These are phyloP conservation scores for Ifrita kowaldi DNA, from an alignment of 2,113 vertebrate species.

Conservation along the genomic window DNA sequence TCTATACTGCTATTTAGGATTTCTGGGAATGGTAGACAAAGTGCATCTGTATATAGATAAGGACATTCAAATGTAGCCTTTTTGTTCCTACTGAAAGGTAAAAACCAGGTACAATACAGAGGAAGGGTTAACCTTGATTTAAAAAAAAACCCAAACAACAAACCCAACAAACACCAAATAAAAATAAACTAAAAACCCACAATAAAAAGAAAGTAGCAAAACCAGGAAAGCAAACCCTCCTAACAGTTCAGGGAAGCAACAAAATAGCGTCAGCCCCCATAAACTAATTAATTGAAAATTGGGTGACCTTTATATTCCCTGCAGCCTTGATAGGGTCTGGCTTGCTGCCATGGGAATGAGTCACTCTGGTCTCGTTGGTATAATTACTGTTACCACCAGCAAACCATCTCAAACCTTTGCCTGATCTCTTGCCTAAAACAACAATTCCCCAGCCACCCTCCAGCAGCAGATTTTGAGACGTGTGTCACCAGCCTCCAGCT, in stretches of 20 bases:
- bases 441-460: not conserved
- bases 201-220: not conserved
- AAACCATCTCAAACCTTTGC: not conserved
- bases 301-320: slow-evolving; percentile 11
- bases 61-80: not conserved
- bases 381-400: not conserved
- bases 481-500: not conserved
- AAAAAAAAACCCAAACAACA: no score
- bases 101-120: not conserved
- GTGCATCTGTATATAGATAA: not conserved
- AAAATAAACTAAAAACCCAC: not conserved
- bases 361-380: not conserved
- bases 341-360: not conserved
- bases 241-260: not conserved
- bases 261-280: not conserved
- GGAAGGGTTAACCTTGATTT: not conserved
- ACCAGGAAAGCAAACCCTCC: not conserved
- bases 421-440: not conserved
- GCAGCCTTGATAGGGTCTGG: not conserved
- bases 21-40: not conserved
- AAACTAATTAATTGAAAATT: not conserved
- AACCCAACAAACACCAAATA: not conserved
- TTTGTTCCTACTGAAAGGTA: not conserved
- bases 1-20: not conserved
- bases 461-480: not conserved